Evolutionary conservation across 2,888 invertebrate genomes (phyloP), one percentile per base, ranked within the genome.

Genomic region (Eulithis testata): DNA sequence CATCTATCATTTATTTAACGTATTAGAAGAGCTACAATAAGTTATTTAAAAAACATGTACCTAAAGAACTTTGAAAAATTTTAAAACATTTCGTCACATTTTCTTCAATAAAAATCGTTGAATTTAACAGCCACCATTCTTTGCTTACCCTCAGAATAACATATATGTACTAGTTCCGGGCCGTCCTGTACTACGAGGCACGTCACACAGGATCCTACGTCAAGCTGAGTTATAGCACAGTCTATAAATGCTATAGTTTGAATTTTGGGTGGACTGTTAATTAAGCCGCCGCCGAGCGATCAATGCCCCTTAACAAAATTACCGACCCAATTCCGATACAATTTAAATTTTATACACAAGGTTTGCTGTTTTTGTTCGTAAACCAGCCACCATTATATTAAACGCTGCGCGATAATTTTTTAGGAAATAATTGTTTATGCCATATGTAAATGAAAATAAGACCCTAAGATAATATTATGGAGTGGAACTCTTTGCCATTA

Each of bases 261-360:
- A 78, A 76, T 81, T 79, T 80, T 75, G 76, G 76, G 71, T 66
- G 76, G 79, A 82, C 83, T 83, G 87, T 83, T 88, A 88, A 89
- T 88, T 89, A 88, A 88, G 85, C 83, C 82, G 80, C 81, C 81
- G 83, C 84, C 84, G 77, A 82, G 80, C 84, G 83, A 78, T 82
- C 83, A 84, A 82, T 82, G 64, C 60, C 69, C 77, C 75, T 78
- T 81, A 81, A 83, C 80, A 80, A 81, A 84, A 85, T 85, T 82
- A 85, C 79, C 71, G 73, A 77, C 71, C 76, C 81, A 80, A 81
- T 85, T 79, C 66, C 76, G 76, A 79, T 78, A 73, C 73, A 76
- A 84, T 77, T 79, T 77, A 77, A 76, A 79, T 73, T 75, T 72
- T 69, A 70, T 63, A 67, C 50, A 61, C 47, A 52, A 55, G 55